Conservation (phyloP, 2,797 vertebrate genomes). For the Ispidina picta region DNA sequence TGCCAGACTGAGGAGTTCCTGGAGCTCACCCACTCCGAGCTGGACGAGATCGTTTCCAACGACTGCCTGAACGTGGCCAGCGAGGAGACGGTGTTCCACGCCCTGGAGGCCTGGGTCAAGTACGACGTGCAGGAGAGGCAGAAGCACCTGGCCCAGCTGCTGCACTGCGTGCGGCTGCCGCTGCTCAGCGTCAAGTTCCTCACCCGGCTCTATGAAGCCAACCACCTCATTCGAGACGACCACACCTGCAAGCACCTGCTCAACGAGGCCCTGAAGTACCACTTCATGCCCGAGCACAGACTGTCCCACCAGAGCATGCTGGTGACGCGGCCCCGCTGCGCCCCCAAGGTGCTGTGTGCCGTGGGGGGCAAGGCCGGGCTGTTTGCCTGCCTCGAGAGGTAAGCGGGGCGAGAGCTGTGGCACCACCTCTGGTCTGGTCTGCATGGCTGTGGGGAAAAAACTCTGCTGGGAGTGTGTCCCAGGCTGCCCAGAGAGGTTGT, state of each 20-base stretch:
- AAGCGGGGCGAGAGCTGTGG: not conserved
- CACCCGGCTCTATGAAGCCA: slow-evolving; percentile 95
- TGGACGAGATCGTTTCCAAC: slow-evolving; percentile 96
- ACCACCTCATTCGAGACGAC: slow-evolving; percentile 97
- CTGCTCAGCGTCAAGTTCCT: slow-evolving; percentile 97
- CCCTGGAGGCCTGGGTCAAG: slow-evolving; percentile 96
- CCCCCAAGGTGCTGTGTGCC: slow-evolving; percentile 95
- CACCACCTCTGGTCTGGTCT: not conserved
- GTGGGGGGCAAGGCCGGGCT: slow-evolving; percentile 97
- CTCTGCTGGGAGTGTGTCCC: not conserved
- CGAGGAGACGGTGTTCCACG: slow-evolving; percentile 95
- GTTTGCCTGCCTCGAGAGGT: slow-evolving; percentile 97
- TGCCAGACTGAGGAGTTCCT: slow-evolving; percentile 97
- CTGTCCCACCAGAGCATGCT: slow-evolving; percentile 95
- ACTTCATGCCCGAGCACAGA: slow-evolving; percentile 98
- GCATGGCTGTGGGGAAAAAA: no score
- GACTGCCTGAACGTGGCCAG: slow-evolving; percentile 96
- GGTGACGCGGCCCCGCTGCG: slow-evolving; percentile 91
- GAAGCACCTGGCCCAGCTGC: slow-evolving; percentile 91
- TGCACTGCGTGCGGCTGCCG: slow-evolving; percentile 95
- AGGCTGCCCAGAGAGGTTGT: not conserved
- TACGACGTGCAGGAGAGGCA: slow-evolving; percentile 94
- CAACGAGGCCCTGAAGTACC: slow-evolving; percentile 98
- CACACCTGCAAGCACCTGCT: slow-evolving; percentile 96
- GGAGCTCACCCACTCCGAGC: slow-evolving; percentile 90